Percentiles rank a stretch among this genome's conserved stretches.
phyloP scores from a whole-genome alignment of 2,113 vertebrate species.

The Myotis yumanensis region DNA sequence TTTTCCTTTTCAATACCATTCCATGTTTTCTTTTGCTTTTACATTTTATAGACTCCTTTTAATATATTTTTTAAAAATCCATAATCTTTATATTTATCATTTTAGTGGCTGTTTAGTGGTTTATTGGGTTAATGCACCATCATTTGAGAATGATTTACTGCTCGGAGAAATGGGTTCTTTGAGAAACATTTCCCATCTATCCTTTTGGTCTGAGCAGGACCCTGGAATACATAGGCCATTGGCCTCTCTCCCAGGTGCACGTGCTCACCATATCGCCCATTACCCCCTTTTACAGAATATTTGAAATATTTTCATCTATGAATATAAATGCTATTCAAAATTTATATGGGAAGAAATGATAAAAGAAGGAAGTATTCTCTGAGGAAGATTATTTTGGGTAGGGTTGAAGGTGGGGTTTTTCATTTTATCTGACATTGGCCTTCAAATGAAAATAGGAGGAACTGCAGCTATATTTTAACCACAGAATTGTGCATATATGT shows the following conservation, averaged over 20 bases:
- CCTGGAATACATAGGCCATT: background rate
- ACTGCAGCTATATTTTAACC: background rate
- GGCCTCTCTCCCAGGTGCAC: background rate
- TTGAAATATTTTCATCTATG: background rate
- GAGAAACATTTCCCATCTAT: background rate
- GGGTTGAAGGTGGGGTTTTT: background rate
- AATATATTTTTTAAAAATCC: background rate
- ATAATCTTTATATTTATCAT: conserved; percentile 5
- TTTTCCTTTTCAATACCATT: background rate
- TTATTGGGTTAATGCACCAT: background rate
- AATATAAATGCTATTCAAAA: background rate
- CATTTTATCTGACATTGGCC: conserved; percentile 1
- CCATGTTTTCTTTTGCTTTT: background rate
- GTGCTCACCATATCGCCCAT: background rate
- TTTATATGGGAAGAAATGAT: background rate
- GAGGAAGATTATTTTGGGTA: background rate
- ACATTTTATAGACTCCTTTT: background rate
- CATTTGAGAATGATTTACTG: background rate
- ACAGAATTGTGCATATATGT: background rate
- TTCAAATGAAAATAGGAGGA: conserved; percentile 22
- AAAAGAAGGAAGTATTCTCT: background rate
- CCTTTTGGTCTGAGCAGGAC: background rate
- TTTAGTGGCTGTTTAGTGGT: background rate
- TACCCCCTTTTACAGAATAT: background rate
- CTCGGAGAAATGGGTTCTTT: background rate